Evolutionary conservation across 1,140 invertebrate species (phyloP).

Genomic region (Euwallacea fornicatus): DNA sequence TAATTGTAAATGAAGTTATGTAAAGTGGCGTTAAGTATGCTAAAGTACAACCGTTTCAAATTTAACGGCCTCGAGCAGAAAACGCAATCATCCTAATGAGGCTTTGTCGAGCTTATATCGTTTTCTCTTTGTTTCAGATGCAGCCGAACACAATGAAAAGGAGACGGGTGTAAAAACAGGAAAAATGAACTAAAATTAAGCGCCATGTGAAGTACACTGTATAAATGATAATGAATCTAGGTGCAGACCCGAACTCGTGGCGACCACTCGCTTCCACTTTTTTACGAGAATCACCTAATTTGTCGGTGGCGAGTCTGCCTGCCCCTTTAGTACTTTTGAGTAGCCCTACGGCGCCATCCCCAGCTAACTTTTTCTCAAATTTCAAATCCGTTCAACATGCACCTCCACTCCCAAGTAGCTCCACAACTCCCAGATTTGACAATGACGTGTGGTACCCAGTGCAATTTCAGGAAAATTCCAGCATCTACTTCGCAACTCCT

Average conservation of each 20-base stretch:
- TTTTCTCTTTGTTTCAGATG: constrained; percentile 32
- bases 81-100: constrained; percentile 14
- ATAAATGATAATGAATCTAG: constrained; percentile 40
- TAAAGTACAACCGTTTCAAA: constrained; percentile 4
- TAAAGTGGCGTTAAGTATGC: constrained; percentile 1
- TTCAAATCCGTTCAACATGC: constrained; percentile 24
- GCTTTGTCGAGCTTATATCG: constrained; percentile 7
- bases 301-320: constrained; percentile 13
- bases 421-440: constrained; percentile 8
- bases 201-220: constrained; percentile 26
- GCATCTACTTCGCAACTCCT: constrained; percentile 35
- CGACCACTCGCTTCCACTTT: constrained; percentile 41
- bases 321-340: constrained; percentile 2
- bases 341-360: constrained; percentile 5
- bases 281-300: constrained; percentile 32
- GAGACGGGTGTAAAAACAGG: constrained; percentile 1
- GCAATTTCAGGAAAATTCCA: constrained; percentile 40
- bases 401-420: neutral
- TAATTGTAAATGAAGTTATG: neutral
- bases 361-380: constrained; percentile 31
- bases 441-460: constrained; percentile 44
- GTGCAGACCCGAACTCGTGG: constrained; percentile 42
- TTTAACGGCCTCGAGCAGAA: neutral
- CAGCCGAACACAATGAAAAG: constrained; percentile 6
- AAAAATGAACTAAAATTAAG: constrained; percentile 14